Base-by-base conservation (phyloP, 2,888 invertebrate species). In the Erebia palarica region DNA sequence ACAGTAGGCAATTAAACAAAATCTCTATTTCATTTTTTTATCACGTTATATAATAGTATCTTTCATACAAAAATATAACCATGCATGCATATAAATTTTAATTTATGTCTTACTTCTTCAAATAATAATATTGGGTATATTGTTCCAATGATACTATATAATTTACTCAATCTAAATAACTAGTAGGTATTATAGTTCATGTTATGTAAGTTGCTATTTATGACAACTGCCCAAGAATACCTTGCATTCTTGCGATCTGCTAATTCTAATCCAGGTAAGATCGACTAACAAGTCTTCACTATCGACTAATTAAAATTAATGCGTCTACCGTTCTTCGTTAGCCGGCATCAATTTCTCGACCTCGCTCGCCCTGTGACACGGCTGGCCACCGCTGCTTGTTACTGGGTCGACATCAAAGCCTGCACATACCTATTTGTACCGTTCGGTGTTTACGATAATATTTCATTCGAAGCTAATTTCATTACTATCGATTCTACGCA, bases 401-500 rank as follows among this genome's bases (percentile, higher is more conserved):
- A 85, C 81, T 85, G 79, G 87, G 88, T 85, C 89, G 86, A 83
- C 84, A 82, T 81, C 82, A 83, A 85, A 82, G 85, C 82, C 82
- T 79, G 81, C 82, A 84, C 82, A 82, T 82, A 82, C 79, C 88
- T 85, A 90, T 91, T 91, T 91, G 90, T 90, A 90, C 87, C 89
- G 87, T 89, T 90, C 89, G 81, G 53, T 36, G 61, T 58, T 72
- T 70, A 64, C 51, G 36, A 36, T 36, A 49, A 70, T 69, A 59
- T 59, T 55, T 55, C n/a, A 53, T n/a, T 53, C 53, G 16, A 67
- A 70, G 58, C 53, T 65, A 36, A 53, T 67, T 73, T 69, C 57
- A 69, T 63, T 65, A n/a, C n/a, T n/a, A n/a, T n/a, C n/a, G n/a
- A n/a, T n/a, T n/a, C n/a, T n/a, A n/a, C n/a, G n/a, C n/a, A 55